These are phyloP conservation scores for Aphrophora alni DNA, from an alignment of 2,888 invertebrate genomes.

Conservation along the genomic window DNA sequence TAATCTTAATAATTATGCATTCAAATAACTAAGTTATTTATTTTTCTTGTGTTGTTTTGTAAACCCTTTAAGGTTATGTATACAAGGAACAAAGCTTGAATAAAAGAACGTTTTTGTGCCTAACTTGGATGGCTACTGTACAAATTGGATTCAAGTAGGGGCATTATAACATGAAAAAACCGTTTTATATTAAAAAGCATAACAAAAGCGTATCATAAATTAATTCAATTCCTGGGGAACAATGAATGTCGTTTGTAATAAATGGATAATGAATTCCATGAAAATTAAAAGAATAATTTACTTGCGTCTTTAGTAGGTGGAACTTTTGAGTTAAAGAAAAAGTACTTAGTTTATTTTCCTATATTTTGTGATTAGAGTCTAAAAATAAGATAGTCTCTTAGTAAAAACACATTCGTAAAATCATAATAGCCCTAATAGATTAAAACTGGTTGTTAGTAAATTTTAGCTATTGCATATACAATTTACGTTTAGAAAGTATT, in stretches of 20 bases:
- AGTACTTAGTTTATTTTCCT: no score
- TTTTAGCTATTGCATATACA: no score
- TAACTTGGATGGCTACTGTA: neutral
- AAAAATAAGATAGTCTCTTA: no score
- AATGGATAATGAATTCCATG: neutral
- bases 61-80: neutral
- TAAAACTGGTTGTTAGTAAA: no score
- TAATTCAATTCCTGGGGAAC: neutral
- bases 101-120: neutral
- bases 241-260: neutral
- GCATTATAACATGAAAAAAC: neutral
- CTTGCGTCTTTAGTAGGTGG: neutral
- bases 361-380: no score
- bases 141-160: neutral
- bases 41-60: neutral
- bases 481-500: no score
- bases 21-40: no score
- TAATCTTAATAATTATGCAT: no score
- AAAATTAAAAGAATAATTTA: neutral
- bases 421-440: no score
- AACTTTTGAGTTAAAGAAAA: no score
- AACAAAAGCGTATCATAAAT: no score
- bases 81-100: neutral
- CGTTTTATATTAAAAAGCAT: neutral
- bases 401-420: no score